phyloP scores from a whole-genome alignment of 2,888 invertebrate genomes.

The Perizoma flavofasciatum region DNA sequence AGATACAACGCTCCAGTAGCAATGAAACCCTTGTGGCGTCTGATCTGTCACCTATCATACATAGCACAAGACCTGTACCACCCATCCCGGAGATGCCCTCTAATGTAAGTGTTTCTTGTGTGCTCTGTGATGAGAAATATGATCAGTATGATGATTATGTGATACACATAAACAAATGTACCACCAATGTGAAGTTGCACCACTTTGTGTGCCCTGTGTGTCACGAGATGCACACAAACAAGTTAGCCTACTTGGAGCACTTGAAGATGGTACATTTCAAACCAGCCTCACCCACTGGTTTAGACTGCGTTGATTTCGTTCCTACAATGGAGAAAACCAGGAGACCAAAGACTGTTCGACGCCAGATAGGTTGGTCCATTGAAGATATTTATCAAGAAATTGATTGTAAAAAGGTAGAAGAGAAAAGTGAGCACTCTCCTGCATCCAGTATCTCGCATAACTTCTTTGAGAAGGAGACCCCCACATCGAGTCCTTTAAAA shows the following conservation, averaged over 20 bases:
- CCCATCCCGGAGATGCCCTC: constrained; percentile 44
- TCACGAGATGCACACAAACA: constrained; percentile 73
- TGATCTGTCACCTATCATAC: constrained; percentile 52
- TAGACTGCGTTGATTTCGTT: constrained; percentile 72
- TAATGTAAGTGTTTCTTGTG: constrained; percentile 65
- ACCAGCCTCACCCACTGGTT: constrained; percentile 51
- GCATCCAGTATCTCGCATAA: constrained; percentile 73
- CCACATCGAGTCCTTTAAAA: constrained; percentile 75
- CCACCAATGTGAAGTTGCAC: constrained; percentile 75
- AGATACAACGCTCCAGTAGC: constrained; percentile 67
- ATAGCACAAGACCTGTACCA: constrained; percentile 43
- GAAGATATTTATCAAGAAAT: constrained; percentile 81
- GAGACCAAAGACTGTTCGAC: constrained; percentile 67
- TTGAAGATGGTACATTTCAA: constrained; percentile 64
- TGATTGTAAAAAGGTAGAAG: constrained; percentile 72
- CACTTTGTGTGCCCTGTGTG: constrained; percentile 76
- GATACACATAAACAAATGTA: constrained; percentile 72
- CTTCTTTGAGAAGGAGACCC: constrained; percentile 69
- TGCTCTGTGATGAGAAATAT: constrained; percentile 74
- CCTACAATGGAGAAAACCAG: constrained; percentile 70
- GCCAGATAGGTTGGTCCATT: constrained; percentile 80
- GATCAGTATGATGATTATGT: constrained; percentile 71
- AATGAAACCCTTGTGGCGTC: constrained; percentile 75
- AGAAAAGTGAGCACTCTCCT: constrained; percentile 57
- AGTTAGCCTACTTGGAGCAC: constrained; percentile 67